A percentile compares a stretch with the other conserved stretches of the same genome.
phyloP scores from a whole-genome alignment of 2,888 invertebrate genomes.

The Phengaris alcon region DNA sequence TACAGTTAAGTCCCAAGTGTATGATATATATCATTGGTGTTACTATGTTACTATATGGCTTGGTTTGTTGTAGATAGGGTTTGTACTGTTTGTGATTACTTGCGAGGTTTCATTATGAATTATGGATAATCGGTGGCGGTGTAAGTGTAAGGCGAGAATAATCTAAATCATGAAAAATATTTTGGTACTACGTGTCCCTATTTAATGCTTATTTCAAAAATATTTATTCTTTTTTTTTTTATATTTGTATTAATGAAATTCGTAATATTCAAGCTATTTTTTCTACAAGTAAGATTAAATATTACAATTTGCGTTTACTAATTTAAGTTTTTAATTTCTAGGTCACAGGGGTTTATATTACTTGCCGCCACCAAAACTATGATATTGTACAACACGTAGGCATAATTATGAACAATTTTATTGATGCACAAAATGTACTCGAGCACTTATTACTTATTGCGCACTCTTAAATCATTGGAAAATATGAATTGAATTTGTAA shows the following conservation, averaged over 20 bases:
- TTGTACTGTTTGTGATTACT: not conserved
- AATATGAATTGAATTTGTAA: not conserved
- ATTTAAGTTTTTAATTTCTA: too few relatives aligned
- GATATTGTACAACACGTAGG: not conserved
- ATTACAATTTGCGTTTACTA: too few relatives aligned
- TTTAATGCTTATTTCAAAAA: too few relatives aligned
- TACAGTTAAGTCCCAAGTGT: slow-evolving; percentile 19
- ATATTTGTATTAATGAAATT: too few relatives aligned
- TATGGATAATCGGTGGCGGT: not conserved
- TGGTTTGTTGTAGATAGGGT: not conserved
- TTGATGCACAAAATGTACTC: slow-evolving; percentile 12
- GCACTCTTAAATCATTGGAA: slow-evolving; percentile 4
- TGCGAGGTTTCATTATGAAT: not conserved
- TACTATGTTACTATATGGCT: not conserved
- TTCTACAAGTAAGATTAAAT: too few relatives aligned
- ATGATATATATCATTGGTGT: not conserved
- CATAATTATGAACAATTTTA: not conserved
- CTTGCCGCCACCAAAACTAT: slow-evolving; percentile 1
- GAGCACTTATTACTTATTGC: slow-evolving; percentile 17
- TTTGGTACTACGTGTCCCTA: too few relatives aligned
- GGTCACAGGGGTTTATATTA: too few relatives aligned
- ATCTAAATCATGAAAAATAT: too few relatives aligned
- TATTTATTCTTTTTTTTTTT: too few relatives aligned
- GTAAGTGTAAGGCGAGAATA: not conserved
- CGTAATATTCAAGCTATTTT: too few relatives aligned